These are phyloP conservation scores for Diarsia mendica DNA, from an alignment of 2,888 invertebrate species.

Conservation along the genomic window DNA sequence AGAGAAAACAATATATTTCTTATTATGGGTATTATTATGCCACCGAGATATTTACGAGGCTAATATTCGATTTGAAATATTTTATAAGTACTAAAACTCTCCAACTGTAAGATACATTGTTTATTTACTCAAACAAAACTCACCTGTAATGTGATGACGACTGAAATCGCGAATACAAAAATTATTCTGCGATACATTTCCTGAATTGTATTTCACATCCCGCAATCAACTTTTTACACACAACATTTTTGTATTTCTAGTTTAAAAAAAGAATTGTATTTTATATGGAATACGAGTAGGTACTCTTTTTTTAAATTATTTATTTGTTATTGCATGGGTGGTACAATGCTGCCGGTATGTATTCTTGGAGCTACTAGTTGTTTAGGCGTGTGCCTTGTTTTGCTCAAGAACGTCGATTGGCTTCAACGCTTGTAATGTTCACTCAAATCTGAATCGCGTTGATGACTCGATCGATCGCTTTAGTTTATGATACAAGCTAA, in stretches of 20 bases:
- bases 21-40: neutral
- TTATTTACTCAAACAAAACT: conserved; percentile 52
- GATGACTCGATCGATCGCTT: conserved; percentile 70
- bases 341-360: conserved; percentile 67
- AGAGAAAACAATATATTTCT: neutral
- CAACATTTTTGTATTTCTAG: conserved; percentile 63
- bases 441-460: conserved; percentile 68
- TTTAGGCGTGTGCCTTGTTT: conserved; percentile 75
- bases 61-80: neutral
- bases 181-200: conserved; percentile 83
- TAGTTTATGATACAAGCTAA: conserved; percentile 65
- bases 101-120: neutral
- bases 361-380: conserved; percentile 73
- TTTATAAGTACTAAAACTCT: too few species aligned
- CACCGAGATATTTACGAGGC: neutral
- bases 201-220: conserved; percentile 74
- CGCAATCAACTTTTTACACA: conserved; percentile 77
- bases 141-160: conserved; percentile 82
- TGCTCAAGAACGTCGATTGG: conserved; percentile 68
- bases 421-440: conserved; percentile 78
- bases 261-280: conserved; percentile 23
- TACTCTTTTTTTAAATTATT: conserved; percentile 32
- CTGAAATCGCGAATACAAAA: conserved; percentile 76
- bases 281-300: conserved; percentile 1
- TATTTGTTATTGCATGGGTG: conserved; percentile 36